These are phyloP conservation scores for Pseudois nayaur DNA, from an alignment of 2,113 vertebrate genomes.

Conservation along the genomic window DNA sequence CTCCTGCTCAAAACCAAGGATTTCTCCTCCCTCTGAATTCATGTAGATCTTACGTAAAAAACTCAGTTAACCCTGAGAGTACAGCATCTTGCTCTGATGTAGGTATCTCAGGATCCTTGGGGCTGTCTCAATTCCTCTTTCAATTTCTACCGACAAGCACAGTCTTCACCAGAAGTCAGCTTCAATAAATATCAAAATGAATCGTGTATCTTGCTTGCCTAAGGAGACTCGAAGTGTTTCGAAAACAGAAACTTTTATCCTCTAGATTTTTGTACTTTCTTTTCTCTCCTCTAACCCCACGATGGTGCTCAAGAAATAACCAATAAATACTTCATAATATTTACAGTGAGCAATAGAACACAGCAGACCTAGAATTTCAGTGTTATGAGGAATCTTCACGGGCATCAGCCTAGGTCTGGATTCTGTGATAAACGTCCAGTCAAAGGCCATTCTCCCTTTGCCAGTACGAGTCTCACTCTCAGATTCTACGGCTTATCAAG, in stretches of 20 bases:
- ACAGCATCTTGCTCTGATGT: neutral
- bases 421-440: neutral
- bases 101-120: neutral
- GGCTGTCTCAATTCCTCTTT: neutral
- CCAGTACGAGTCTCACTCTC: neutral
- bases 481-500: neutral
- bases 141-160: neutral
- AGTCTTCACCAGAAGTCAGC: neutral
- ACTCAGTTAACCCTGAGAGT: neutral
- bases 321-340: neutral
- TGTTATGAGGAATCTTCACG: neutral
- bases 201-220: neutral
- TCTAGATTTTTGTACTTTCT: neutral
- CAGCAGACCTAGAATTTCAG: neutral
- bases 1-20: neutral
- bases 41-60: neutral
- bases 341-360: neutral
- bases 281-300: neutral
- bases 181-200: slow-evolving; percentile 5
- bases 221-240: neutral
- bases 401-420: neutral
- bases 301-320: neutral
- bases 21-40: neutral
- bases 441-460: neutral
- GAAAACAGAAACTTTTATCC: neutral